Conservation (phyloP, 2,888 invertebrate genomes). For the Callosobruchus maculatus region DNA sequence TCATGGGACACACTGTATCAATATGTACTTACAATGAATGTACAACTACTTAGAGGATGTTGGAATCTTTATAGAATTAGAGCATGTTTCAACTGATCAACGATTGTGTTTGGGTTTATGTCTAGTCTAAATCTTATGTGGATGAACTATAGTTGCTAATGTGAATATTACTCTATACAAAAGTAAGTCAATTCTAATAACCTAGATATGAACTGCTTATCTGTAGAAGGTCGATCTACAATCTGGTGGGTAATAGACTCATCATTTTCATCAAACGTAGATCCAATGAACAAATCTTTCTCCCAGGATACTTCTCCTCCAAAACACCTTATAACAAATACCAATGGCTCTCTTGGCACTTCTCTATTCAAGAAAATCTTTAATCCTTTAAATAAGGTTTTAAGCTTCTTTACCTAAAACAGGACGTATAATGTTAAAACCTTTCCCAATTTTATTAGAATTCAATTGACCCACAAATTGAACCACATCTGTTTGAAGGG, state of each 20-base stretch:
- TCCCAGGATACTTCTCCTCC: conserved; percentile 98
- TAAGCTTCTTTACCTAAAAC: conserved; percentile 60
- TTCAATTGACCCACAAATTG: too few relatives aligned
- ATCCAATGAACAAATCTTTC: conserved; percentile 75
- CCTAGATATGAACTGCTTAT: conserved; percentile 76
- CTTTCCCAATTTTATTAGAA: too few relatives aligned
- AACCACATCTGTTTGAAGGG: too few relatives aligned
- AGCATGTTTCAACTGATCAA: too few relatives aligned
- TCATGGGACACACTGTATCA: too few relatives aligned
- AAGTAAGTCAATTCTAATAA: conserved; percentile 41
- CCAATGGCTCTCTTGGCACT: conserved; percentile 91
- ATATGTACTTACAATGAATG: too few relatives aligned
- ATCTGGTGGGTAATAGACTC: conserved; percentile 95
- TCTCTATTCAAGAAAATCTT: conserved; percentile 94
- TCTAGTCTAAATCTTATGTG: too few relatives aligned
- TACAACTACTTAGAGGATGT: too few relatives aligned
- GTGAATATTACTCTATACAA: too few relatives aligned
- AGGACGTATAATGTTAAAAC: background rate
- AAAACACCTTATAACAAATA: conserved; percentile 87
- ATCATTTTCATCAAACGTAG: conserved; percentile 84
- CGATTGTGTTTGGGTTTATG: too few relatives aligned
- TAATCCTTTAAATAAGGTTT: conserved; percentile 82
- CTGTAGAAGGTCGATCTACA: conserved; percentile 84
- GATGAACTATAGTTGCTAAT: too few relatives aligned
- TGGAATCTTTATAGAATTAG: too few relatives aligned